Evolutionary conservation across 1,140 invertebrate species (phyloP).

Genomic region (Brachionus sp.): DNA sequence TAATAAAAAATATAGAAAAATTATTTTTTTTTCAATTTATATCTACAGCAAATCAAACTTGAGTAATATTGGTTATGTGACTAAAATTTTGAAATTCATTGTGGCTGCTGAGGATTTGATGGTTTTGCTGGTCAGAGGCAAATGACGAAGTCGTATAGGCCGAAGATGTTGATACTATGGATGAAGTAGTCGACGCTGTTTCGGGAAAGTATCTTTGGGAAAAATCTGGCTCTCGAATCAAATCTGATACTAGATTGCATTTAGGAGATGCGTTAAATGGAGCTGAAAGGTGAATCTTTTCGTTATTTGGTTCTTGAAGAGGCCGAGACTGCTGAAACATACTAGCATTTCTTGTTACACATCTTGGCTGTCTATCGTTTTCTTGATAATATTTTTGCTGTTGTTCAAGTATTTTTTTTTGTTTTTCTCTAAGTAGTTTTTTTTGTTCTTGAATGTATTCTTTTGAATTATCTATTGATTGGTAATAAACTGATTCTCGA

Average conservation of each 20-base stretch:
- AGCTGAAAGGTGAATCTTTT: constrained; percentile 3
- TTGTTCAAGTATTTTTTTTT: constrained; percentile 28
- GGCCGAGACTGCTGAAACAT: background rate
- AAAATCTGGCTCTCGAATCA: background rate
- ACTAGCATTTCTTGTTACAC: background rate
- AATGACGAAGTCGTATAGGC: constrained; percentile 6
- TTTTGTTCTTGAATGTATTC: constrained; percentile 1
- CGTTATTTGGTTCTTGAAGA: background rate
- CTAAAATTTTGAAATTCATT: constrained; percentile 14
- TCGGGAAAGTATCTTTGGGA: background rate
- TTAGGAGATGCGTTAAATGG: background rate
- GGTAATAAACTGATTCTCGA: constrained; percentile 32
- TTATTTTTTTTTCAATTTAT: background rate
- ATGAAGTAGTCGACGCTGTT: constrained; percentile 20
- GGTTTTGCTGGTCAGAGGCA: constrained; percentile 1
- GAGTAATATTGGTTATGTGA: background rate
- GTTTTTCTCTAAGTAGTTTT: constrained; percentile 19
- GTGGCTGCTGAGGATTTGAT: background rate
- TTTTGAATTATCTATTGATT: background rate
- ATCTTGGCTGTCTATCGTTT: background rate
- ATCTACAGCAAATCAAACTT: background rate
- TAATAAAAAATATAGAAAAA: constrained; percentile 13
- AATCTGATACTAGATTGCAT: background rate
- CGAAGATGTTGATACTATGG: background rate
- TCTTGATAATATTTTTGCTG: constrained; percentile 29